Base-by-base conservation (phyloP, 2,888 invertebrate species). In the Phanerotoma sp. region DNA sequence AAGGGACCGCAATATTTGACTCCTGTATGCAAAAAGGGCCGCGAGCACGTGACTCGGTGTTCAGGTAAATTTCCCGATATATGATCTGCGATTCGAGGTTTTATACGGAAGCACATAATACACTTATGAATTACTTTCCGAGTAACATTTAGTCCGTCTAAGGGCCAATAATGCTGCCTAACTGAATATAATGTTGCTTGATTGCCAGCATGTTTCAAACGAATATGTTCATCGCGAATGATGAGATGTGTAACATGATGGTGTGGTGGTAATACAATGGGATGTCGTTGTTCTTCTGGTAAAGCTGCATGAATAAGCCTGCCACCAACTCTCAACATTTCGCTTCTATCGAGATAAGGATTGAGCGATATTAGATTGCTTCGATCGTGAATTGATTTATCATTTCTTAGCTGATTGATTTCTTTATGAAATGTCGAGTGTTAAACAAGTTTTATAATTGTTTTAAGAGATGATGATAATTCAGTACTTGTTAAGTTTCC, bases 281-380 rank as follows among this genome's bases (percentile, higher is more conserved):
- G 61, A 54, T 66, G 58, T 41, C 57, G 62, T 32, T 57, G 32
- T 13, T 56, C 42, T 41, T 46, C 55, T 2, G 46, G 4, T 7
- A 65, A 30, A n/a, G 50, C 18, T 3, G 64, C 55, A 16, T 62
- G 50, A 18, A 48, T 45, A 40, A 65, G 47, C 18, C 67, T 48
- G 15, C 66, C 66, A 16, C 65, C 62, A n/a, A 65, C 63, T 15
- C 65, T 53, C 13, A 66, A 45, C 37, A 63, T 32, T 7, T 56
- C 58, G 10, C 10, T 4, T 11, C 10, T 11, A 30, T 30, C 30
- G 11, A 30, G 30, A 4, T 11, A 30, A 30, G 57, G 61, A 45
- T 56, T 61, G 28, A 62, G 50, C 3, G 58, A 40, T 21, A 55
- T 33, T 21, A 61, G 20, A 18, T 58, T 57, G 35, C 47, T 57